Conservation (phyloP, 2,888 invertebrate genomes). For the Gonocerus acuteangulatus region DNA sequence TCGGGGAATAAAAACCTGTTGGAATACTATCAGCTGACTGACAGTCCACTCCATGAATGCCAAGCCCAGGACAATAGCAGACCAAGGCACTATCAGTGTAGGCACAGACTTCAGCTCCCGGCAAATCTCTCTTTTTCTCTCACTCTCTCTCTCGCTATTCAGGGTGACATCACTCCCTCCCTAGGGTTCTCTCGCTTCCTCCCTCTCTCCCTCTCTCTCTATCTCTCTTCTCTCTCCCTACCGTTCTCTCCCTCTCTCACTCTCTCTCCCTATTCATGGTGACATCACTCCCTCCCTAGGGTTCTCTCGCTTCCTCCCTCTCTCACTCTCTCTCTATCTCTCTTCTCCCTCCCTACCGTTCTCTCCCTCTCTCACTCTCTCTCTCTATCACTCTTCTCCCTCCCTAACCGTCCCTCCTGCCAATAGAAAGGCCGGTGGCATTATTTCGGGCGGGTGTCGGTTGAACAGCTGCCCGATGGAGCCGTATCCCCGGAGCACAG, state of each 20-base stretch:
- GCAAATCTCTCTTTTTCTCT: not conserved
- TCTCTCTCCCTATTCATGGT: not conserved
- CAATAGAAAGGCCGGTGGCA: no score
- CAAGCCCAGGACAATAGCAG: no score
- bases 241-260: not conserved
- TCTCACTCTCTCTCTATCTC: not conserved
- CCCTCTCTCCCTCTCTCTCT: not conserved
- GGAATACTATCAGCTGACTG: no score
- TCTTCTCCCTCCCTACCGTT: not conserved
- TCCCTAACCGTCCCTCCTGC: not conserved
- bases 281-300: not conserved
- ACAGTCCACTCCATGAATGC: no score
- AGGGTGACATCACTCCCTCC: not conserved
- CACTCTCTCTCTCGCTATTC: not conserved
- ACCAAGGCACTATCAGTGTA: no score
- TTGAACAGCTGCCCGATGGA: no score
- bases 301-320: not conserved
- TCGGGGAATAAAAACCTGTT: no score
- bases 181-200: not conserved
- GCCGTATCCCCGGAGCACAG: no score
- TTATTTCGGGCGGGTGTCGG: no score
- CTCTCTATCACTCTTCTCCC: not conserved
- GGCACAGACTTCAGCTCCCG: not conserved
- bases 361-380: not conserved
- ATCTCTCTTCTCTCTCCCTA: not conserved